A percentile compares a stretch with the other conserved stretches of the same genome.
These are phyloP conservation scores for Varecia variegata DNA, from an alignment of 2,797 vertebrate species.

Conservation along the genomic window DNA sequence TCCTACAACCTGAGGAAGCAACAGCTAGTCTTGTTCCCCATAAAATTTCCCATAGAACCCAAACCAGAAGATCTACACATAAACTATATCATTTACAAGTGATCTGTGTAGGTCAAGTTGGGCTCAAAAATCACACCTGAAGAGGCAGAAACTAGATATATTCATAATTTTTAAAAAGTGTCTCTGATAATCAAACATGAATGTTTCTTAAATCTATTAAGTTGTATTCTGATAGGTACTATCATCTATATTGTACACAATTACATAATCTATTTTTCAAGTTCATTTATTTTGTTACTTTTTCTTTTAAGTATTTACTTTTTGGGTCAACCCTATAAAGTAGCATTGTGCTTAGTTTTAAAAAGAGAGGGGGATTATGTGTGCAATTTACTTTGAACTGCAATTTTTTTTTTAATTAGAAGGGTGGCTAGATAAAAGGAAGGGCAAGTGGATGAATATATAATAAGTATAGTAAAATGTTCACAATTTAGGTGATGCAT, in stretches of 20 bases:
- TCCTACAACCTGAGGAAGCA: neutral
- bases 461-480: neutral
- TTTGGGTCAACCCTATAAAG: neutral
- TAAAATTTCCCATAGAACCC: conserved; percentile 22
- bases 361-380: neutral
- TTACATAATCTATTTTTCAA: conserved; percentile 41
- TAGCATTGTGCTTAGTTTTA: neutral
- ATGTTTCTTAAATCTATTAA: conserved; percentile 20
- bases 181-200: conserved; percentile 39
- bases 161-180: neutral
- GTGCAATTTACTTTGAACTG: neutral
- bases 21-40: neutral
- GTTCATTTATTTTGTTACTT: neutral
- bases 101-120: neutral
- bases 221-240: neutral
- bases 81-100: neutral
- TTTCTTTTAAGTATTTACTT: conserved; percentile 37
- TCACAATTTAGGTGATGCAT: neutral
- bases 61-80: conserved; percentile 32
- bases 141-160: neutral
- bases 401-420: neutral
- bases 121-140: neutral
- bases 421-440: neutral
- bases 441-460: neutral
- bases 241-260: neutral